Percentiles rank a stretch among this genome's conserved stretches.
These are phyloP conservation scores for Hydractinia echinata DNA, from an alignment of 30 jellyfish, hydroid and myxozoan genomes.

Conservation along the genomic window DNA sequence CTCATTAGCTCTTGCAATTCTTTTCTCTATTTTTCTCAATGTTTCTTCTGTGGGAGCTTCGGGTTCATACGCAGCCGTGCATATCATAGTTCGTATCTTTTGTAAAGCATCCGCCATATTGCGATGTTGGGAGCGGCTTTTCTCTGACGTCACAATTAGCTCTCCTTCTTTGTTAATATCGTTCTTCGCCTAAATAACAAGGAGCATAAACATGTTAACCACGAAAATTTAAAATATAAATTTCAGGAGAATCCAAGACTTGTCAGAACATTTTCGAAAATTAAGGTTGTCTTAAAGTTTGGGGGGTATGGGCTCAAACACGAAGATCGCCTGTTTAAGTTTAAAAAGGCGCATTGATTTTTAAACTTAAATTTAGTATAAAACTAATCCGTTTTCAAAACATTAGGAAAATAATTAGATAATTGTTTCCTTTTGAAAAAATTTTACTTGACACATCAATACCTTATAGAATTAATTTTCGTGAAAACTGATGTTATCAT, in stretches of 20 bases:
- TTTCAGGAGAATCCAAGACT: neutral
- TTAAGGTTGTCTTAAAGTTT: no score
- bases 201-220: neutral
- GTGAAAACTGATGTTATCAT: no score
- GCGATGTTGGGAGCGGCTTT: constrained; percentile 58
- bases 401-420: no score
- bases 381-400: no score
- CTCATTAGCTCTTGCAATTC: constrained; percentile 39
- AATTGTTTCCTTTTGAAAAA: no score
- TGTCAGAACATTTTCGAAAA: no score
- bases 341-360: no score
- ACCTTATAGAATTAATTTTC: no score
- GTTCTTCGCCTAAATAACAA: constrained; percentile 43
- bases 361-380: no score
- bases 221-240: neutral
- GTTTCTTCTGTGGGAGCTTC: constrained; percentile 65
- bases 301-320: no score
- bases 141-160: constrained; percentile 71
- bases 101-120: constrained; percentile 66
- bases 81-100: constrained; percentile 46
- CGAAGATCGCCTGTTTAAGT: no score
- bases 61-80: constrained; percentile 38
- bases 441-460: no score
- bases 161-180: constrained; percentile 65
- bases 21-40: neutral